These are phyloP conservation scores for Maconellicoccus hirsutus DNA, from an alignment of 1,140 invertebrate genomes.

Conservation along the genomic window DNA sequence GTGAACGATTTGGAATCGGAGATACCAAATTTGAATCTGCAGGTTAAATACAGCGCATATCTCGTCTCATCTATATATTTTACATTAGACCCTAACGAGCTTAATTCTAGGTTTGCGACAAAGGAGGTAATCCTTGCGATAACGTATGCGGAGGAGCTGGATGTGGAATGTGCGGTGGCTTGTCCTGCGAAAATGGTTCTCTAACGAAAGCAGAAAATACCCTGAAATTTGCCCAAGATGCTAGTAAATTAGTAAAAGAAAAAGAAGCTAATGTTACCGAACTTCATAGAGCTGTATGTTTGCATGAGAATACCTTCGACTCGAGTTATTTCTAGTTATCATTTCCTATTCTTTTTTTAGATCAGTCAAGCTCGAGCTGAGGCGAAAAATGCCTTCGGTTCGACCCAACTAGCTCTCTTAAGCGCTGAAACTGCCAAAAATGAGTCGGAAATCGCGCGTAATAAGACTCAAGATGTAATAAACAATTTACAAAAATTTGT, in stretches of 20 bases:
- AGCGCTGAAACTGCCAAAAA: slow-evolving; percentile 1
- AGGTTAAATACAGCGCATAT: slow-evolving; percentile 36
- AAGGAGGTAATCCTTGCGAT: slow-evolving; percentile 74
- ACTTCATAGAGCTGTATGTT: slow-evolving; percentile 46
- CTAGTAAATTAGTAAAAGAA: slow-evolving; percentile 60
- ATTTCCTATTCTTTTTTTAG: neutral
- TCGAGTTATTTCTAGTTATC: slow-evolving; percentile 24
- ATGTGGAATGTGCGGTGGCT: slow-evolving; percentile 78
- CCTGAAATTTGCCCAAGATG: slow-evolving; percentile 69
- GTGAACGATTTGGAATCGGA: slow-evolving; percentile 51
- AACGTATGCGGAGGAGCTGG: slow-evolving; percentile 84
- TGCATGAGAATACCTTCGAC: slow-evolving; percentile 4
- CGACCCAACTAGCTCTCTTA: neutral
- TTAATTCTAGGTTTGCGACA: slow-evolving; percentile 65
- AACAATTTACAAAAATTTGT: neutral
- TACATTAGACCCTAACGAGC: neutral
- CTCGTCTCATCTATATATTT: too few relatives aligned
- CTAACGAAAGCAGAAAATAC: slow-evolving; percentile 75
- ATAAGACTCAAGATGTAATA: neutral
- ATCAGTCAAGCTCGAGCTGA: slow-evolving; percentile 10
- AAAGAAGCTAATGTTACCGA: slow-evolving; percentile 67
- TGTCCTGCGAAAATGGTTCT: slow-evolving; percentile 80
- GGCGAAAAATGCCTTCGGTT: neutral
- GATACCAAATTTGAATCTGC: slow-evolving; percentile 73
- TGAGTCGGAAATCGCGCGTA: neutral